These are phyloP conservation scores for Tenodera sinensis DNA, from an alignment of 2,888 invertebrate genomes.

Conservation along the genomic window DNA sequence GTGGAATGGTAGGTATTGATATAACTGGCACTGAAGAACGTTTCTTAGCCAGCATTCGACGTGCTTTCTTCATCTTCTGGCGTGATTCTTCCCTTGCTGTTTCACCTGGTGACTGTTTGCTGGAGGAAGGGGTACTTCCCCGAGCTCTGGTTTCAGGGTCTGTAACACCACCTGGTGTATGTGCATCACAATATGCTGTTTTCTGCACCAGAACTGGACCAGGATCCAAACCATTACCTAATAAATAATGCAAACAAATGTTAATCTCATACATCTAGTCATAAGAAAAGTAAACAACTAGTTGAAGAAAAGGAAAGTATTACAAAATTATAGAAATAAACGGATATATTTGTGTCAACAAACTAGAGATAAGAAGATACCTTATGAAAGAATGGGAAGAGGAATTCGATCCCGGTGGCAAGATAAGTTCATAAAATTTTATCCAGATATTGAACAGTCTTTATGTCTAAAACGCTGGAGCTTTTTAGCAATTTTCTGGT, in stretches of 20 bases:
- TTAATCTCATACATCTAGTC: no score
- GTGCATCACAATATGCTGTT: slow-evolving; percentile 93
- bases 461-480: no score
- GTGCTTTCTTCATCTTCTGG: slow-evolving; percentile 81
- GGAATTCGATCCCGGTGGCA: no score
- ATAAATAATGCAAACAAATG: background rate
- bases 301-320: no score
- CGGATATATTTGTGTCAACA: no score
- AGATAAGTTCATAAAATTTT: no score
- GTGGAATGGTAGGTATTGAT: slow-evolving; percentile 88
- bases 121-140: slow-evolving; percentile 2
- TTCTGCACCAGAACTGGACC: slow-evolving; percentile 85
- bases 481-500: no score
- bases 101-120: slow-evolving; percentile 24
- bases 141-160: slow-evolving; percentile 49
- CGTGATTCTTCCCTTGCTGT: slow-evolving; percentile 61
- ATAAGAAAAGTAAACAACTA: no score
- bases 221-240: slow-evolving; percentile 28
- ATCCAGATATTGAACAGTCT: no score
- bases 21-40: slow-evolving; percentile 88
- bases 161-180: slow-evolving; percentile 65
- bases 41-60: slow-evolving; percentile 83
- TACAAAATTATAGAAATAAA: no score
- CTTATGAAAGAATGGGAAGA: no score
- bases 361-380: no score